Evolutionary conservation across 2,888 invertebrate species (phyloP).

Genomic region (Notodonta ziczac): DNA sequence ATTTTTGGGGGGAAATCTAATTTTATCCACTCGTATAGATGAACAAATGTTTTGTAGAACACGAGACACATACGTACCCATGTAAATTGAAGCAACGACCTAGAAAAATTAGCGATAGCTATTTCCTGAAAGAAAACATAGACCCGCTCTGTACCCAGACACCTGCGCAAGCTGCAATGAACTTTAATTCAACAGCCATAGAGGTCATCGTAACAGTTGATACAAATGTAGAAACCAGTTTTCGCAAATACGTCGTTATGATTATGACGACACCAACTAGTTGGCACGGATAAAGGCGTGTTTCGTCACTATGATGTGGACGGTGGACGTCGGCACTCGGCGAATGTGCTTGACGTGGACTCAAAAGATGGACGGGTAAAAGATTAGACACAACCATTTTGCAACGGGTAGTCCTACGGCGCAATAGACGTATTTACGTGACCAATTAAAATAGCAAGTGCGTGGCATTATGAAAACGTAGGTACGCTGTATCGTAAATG

Average conservation of each 20-base stretch:
- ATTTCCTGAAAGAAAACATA: slow-evolving; percentile 34
- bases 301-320: slow-evolving; percentile 25
- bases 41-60: not conserved
- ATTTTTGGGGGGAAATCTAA: too few species aligned
- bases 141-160: slow-evolving; percentile 40
- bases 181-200: slow-evolving; percentile 44
- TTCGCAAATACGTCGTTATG: slow-evolving; percentile 30
- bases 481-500: slow-evolving; percentile 11
- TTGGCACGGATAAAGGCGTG: slow-evolving; percentile 29
- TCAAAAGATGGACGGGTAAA: slow-evolving; percentile 24
- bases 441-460: slow-evolving; percentile 15
- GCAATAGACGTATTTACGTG: slow-evolving; percentile 22
- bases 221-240: slow-evolving; percentile 24
- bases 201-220: slow-evolving; percentile 38
- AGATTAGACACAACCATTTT: slow-evolving; percentile 23
- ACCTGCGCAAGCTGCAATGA: slow-evolving; percentile 42
- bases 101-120: slow-evolving; percentile 17
- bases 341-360: slow-evolving; percentile 23
- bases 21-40: too few species aligned
- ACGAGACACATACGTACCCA: slow-evolving; percentile 10
- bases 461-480: slow-evolving; percentile 9
- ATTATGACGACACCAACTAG: slow-evolving; percentile 33
- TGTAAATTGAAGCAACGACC: slow-evolving; percentile 25
- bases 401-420: slow-evolving; percentile 5
- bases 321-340: slow-evolving; percentile 15